Base-by-base conservation (phyloP, 2,113 vertebrate species). In the Clarias macrocephalus region DNA sequence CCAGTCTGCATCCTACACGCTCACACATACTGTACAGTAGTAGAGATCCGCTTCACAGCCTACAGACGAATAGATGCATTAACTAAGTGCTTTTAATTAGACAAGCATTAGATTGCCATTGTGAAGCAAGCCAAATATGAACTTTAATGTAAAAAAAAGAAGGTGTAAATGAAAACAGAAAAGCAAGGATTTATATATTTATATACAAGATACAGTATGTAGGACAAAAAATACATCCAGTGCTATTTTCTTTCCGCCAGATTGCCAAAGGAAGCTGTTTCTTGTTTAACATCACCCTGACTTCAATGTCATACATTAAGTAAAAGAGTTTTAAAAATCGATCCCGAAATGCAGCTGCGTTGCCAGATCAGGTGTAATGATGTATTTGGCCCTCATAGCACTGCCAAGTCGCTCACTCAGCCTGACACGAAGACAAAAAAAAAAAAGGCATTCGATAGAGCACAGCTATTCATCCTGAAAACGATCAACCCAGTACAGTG, bases 241-340 rank as follows among this genome's bases (percentile, higher is more conserved):
- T 8, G 48, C 48, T 7, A 48, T 48, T 48, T 48, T 48, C 6
- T 48, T 48, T 48, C 48, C 8, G 56, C 2, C 6, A 11, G 57
- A 21, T 28, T 0, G 8, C 56, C 37, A 13, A 60, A 80, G 37
- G 30, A 60, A 80, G 56, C 3, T 80, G 30, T 80, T 59, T 60
- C 56, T 33, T 21, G 15, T 18, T 3, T 5, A 57, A n/a, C 77
- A 80, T 80, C 77, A 59, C 8, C 79, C 6, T 4, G 18, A 37
- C 56, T 59, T 60, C 11, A 80, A 59, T 5, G 57, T 15, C 21
- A 33, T 54, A 54, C 59, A 33, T 79, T 63, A 77, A 54, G 60
- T 76, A 63, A 80, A 86, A 66, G 83, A 48, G 21, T 57, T 80
- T 68, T 70, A 57, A 86, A 57, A 86, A 86, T 80, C 48, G 25